Percentiles rank a stretch among this genome's conserved stretches.
These are phyloP conservation scores for Elaeidobius kamerunicus DNA, from an alignment of 2,888 invertebrate genomes.

Conservation along the genomic window DNA sequence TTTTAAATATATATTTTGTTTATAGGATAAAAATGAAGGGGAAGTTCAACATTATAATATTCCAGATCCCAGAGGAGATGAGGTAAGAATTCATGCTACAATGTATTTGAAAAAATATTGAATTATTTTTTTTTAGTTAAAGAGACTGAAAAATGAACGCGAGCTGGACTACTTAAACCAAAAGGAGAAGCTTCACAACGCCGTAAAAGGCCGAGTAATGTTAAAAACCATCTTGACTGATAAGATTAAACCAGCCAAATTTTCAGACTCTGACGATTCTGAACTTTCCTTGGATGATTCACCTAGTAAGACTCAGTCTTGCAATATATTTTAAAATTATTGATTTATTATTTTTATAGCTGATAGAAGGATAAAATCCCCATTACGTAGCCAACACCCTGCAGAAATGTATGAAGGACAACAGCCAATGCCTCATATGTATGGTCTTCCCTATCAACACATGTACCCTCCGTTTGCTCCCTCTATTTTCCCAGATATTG, in stretches of 20 bases:
- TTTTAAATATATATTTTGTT: constrained; percentile 35
- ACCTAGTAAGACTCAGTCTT: constrained; percentile 18
- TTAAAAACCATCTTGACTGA: constrained; percentile 45
- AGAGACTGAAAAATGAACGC: constrained; percentile 49
- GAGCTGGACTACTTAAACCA: constrained; percentile 54
- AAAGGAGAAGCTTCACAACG: constrained; percentile 53
- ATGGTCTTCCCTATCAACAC: constrained; percentile 32
- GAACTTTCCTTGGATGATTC: constrained; percentile 34
- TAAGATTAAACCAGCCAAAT: constrained; percentile 30
- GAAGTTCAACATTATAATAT: constrained; percentile 21
- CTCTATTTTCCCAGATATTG: constrained; percentile 28
- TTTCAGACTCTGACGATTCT: constrained; percentile 43
- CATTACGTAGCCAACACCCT: constrained; percentile 15
- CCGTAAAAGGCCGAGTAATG: constrained; percentile 53
- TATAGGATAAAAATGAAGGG: constrained; percentile 25
- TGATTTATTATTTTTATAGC: constrained; percentile 5
- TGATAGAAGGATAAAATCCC: constrained; percentile 1
- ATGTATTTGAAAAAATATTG: background rate
- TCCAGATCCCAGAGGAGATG: constrained; percentile 15
- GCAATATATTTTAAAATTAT: background rate
- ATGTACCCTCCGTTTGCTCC: constrained; percentile 21
- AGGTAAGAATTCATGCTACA: constrained; percentile 16
- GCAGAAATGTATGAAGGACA: constrained; percentile 21
- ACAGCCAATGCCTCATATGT: constrained; percentile 19
- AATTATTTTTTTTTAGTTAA: constrained; percentile 39